These are phyloP conservation scores for Hemaris fuciformis DNA, from an alignment of 2,888 invertebrate species.

Conservation along the genomic window DNA sequence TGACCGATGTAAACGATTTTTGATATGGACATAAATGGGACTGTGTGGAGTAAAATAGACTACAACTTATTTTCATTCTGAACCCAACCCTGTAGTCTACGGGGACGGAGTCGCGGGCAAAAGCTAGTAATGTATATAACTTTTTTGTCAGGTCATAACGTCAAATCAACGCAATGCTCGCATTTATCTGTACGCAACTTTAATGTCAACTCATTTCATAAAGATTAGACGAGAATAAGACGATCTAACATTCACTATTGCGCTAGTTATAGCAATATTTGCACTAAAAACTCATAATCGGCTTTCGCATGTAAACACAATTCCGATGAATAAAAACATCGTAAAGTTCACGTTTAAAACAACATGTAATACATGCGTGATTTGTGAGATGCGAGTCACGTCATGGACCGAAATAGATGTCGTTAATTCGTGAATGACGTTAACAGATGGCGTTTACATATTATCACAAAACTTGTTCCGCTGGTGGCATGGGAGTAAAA, in stretches of 20 bases:
- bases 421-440: not conserved
- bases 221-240: no score
- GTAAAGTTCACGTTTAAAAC: not conserved
- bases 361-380: not conserved
- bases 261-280: not conserved
- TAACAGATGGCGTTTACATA: not conserved
- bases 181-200: no score
- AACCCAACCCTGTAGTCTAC: no score
- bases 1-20: no score
- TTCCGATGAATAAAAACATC: not conserved
- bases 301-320: not conserved
- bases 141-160: not conserved
- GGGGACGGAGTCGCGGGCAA: no score
- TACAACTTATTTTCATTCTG: no score
- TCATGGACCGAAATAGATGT: conserved; percentile 3
- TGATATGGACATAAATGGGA: no score
- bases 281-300: not conserved
- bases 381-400: not conserved
- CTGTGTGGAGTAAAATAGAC: no score
- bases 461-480: not conserved
- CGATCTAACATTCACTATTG: not conserved
- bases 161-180: not conserved
- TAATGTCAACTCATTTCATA: no score
- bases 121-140: no score
- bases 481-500: not conserved